Percentiles rank a stretch among this genome's conserved stretches.
Conservation (phyloP, 2,797 vertebrate genomes). For the Pangasius sanitwongsei region DNA sequence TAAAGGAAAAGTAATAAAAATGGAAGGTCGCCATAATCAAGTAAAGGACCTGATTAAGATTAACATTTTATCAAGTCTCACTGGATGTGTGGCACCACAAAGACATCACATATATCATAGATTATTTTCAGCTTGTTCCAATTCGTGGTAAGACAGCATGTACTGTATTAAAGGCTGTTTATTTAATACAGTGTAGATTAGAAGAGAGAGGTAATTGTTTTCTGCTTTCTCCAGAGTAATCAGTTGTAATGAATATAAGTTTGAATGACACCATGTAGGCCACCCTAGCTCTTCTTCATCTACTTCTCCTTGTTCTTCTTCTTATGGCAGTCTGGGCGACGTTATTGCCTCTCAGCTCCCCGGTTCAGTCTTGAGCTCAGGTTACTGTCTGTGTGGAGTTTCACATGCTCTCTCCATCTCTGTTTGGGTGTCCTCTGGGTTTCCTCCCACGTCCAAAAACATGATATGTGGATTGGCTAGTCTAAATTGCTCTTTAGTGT, state of each 20-base stretch:
- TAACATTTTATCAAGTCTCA: not conserved
- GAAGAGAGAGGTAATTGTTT: not conserved
- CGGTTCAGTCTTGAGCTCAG: not conserved
- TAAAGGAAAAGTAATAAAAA: not conserved
- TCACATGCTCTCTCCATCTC: not conserved
- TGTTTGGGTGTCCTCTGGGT: slow-evolving; percentile 4
- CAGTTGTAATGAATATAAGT: not conserved
- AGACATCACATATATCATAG: not conserved
- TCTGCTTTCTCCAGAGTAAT: not conserved
- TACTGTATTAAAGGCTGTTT: not conserved
- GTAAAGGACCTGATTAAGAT: not conserved
- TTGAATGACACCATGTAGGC: not conserved
- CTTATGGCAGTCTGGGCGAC: not conserved
- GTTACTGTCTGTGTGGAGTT: slow-evolving; percentile 10
- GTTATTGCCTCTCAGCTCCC: not conserved
- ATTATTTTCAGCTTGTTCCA: not conserved
- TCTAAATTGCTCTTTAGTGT: not conserved
- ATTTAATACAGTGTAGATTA: not conserved
- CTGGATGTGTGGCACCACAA: not conserved
- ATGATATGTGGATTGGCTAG: not conserved
- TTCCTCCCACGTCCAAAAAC: not conserved
- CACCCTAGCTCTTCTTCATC: not conserved
- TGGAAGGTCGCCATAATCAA: not conserved
- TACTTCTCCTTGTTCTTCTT: too few relatives aligned
- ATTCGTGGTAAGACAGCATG: not conserved